These are phyloP conservation scores for Prolemur simus DNA, from an alignment of 2,113 vertebrate species.

Conservation along the genomic window DNA sequence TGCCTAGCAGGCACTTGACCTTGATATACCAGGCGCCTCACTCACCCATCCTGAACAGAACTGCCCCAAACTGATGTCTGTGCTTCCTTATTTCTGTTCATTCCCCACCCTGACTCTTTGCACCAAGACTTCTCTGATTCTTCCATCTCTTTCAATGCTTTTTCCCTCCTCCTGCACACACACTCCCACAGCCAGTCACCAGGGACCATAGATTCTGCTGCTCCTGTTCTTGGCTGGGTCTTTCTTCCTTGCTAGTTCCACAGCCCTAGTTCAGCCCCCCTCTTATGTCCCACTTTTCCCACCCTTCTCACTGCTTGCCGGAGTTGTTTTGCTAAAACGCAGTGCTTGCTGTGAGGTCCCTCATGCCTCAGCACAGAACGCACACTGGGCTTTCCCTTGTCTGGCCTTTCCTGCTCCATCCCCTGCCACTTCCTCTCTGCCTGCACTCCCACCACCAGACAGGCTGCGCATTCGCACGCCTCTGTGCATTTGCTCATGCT, in stretches of 20 bases:
- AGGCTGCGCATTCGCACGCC: not conserved
- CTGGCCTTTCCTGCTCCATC: not conserved
- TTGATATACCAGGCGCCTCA: not conserved
- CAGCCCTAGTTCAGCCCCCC: not conserved
- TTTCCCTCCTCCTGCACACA: not conserved
- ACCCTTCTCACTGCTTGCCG: not conserved
- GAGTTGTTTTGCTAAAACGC: not conserved
- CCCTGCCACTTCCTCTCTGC: not conserved
- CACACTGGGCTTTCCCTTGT: not conserved
- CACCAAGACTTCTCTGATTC: not conserved
- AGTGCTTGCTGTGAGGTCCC: not conserved
- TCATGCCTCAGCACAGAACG: not conserved
- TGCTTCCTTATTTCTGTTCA: not conserved
- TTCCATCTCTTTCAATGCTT: not conserved
- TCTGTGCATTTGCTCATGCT: not conserved
- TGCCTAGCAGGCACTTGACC: not conserved
- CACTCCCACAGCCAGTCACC: not conserved
- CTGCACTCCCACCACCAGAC: not conserved
- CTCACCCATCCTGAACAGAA: not conserved
- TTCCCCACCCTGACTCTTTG: rapidly evolving
- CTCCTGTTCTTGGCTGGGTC: not conserved
- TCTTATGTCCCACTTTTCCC: not conserved
- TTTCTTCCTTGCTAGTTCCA: not conserved
- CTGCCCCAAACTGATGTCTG: not conserved
- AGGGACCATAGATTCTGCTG: not conserved